Base-by-base conservation (phyloP, 1,140 invertebrate genomes). In the Drosophila pandora region DNA sequence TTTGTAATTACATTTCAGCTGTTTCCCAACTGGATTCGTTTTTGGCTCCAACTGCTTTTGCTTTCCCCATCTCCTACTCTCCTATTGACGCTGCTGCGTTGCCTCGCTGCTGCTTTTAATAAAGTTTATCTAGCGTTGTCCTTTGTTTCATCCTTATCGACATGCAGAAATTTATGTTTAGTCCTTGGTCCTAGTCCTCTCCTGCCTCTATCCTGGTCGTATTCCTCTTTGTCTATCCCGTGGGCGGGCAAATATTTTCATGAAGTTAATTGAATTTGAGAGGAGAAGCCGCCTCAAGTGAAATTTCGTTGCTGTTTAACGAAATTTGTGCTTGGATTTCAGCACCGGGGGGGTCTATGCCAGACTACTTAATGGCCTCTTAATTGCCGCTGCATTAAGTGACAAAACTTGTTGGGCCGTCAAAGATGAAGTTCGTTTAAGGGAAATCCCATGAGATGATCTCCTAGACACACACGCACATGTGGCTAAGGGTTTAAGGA, bases 231-330 rank as follows among this genome's bases (percentile, higher is more conserved):
- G 73, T 70, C 41, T 43, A 43, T 43, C 41, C 81, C 83, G 58
- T 82, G 82, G 78, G 82, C 82, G 82, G 69, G 59, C 83, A 90
- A 90, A 90, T 90, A 84, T 88, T 88, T 88, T 90, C 72, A 81
- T 90, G 79, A 78, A 90, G 73, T 88, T 90, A 90, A 90, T 90
- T 90, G 83, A 90, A 90, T 90, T 90, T 76, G 76, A 79, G 76
- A 61, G 70, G 54, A 85, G 82, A 28, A 47, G 57, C 25, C 34
- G 57, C 75, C 67, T 82, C 76, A 75, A 77, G 72, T 69, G 65
- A 68, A 82, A 83, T 79, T 87, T 68, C 65, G 56, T 70, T 56
- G 71, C 60, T 78, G 52, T 49, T 87, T 79, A 87, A 76, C 80
- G 71, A 81, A 81, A 87, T 82, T 87, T 73, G 34, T 49, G 65